These are phyloP conservation scores for Peromyscus polionotus DNA, from an alignment of 2,113 vertebrate genomes.

Conservation along the genomic window DNA sequence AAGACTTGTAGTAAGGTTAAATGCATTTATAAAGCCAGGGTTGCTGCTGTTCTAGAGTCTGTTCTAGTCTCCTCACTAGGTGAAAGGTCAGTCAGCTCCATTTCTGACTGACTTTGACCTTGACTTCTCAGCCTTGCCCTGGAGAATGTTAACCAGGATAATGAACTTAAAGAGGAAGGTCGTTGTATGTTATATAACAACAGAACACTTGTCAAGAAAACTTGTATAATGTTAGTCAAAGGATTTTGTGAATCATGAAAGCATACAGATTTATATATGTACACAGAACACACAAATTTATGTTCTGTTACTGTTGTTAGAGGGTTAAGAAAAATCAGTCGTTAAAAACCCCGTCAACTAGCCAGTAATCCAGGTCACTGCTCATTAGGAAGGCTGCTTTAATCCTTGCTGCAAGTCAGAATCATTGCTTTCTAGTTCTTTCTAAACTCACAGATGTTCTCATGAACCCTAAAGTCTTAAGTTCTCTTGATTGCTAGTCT, in stretches of 20 bases:
- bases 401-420: neutral
- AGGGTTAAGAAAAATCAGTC: neutral
- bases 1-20: neutral
- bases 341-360: neutral
- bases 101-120: neutral
- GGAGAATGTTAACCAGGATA: neutral
- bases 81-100: neutral
- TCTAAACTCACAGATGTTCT: neutral
- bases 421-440: neutral
- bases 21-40: neutral
- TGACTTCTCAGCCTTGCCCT: neutral
- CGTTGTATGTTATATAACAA: neutral
- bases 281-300: neutral
- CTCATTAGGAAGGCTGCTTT: neutral
- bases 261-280: neutral
- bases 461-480: neutral
- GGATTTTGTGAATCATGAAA: neutral
- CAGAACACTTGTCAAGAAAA: neutral
- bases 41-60: neutral
- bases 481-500: conserved; percentile 32
- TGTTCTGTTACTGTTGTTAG: neutral
- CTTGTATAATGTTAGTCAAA: neutral
- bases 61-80: neutral
- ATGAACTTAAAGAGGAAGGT: neutral
- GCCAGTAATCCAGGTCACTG: neutral